Base-by-base conservation (phyloP, 1,140 invertebrate genomes). In the Gonioctena quinquepunctata region DNA sequence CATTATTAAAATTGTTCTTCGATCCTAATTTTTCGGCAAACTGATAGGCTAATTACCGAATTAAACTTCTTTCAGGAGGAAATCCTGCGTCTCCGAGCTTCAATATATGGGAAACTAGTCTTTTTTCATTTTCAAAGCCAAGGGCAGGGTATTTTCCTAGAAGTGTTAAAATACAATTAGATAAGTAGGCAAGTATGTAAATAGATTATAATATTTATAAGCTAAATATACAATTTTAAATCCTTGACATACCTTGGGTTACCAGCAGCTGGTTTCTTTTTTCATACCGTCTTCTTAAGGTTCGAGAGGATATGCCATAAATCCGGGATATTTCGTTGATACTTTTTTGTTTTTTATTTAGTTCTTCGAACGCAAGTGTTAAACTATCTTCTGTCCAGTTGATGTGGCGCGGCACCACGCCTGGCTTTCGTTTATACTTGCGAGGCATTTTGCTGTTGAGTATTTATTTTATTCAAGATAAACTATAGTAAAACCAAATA, bases 341-440 rank as follows among this genome's bases (percentile, higher is more conserved):
- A 54, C 50, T n/a, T 60, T 27, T 8, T 26, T 42, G 28, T 42
- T 42, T 1, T 0, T 42, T 1, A 42, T 26, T 28, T 7, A 60
- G n/a, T 27, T 60, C 23, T 60, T 60, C 11, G 0, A 60, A 60
- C n/a, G 57, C 57, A 23, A 23, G 22, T 28, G 22, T 18, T 28
- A 60, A 60, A 16, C 57, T 60, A 26, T 60, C 23, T 27, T 60
- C 57, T 27, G 57, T 27, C 57, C 57, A 60, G 22, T 23, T 60
- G 22, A 60, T 60, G 22, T 60, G 25, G 68, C 71, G 71, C 48
- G 78, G 72, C 27, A 64, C 33, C 68, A 62, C 72, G 62, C 70
- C 74, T 69, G 63, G 59, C 67, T 77, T 76, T 72, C 73, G 71
- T 21, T 73, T 78, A 79, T 82, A 90, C 88, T 87, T 91, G 88